Percentiles rank a stretch among this genome's conserved stretches.
phyloP scores from a whole-genome alignment of 1,140 invertebrate genomes.

The Sitodiplosis mosellana region DNA sequence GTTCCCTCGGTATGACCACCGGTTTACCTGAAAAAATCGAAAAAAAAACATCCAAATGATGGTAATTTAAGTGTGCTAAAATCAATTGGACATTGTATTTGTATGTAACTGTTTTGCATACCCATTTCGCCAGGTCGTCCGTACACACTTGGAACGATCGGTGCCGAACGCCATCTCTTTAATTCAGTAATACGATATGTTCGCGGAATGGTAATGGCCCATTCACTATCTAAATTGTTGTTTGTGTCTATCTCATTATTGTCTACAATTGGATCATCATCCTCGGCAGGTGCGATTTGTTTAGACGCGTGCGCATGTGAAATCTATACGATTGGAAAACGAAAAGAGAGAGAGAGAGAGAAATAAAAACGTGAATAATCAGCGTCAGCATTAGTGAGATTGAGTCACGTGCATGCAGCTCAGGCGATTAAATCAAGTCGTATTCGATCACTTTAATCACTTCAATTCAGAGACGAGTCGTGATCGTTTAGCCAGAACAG shows the following conservation, averaged over 20 bases:
- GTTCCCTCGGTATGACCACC: conserved; percentile 66
- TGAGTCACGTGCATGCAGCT: not conserved
- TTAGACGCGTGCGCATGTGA: not conserved
- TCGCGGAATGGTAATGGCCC: conserved; percentile 16
- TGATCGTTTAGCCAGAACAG: not conserved
- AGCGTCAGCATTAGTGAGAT: not conserved
- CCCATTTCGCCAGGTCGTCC: conserved; percentile 76
- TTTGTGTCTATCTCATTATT: conserved; percentile 25
- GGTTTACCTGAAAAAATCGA: conserved; percentile 39
- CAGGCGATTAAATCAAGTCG: not conserved
- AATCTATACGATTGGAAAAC: not conserved
- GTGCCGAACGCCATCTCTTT: conserved; percentile 52
- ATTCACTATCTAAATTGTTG: conserved; percentile 12
- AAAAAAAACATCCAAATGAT: not conserved
- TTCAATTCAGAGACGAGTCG: not conserved
- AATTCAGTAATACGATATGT: conserved; percentile 28
- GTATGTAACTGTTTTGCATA: too few relatives aligned
- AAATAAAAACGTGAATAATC: not conserved
- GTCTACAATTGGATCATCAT: conserved; percentile 21
- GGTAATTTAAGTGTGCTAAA: not conserved
- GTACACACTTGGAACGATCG: conserved; percentile 41
- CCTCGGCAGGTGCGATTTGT: conserved; percentile 6
- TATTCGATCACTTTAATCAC: not conserved
- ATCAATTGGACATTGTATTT: not conserved
- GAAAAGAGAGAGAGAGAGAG: not conserved